These are phyloP conservation scores for Saiga tatarica DNA, from an alignment of 2,113 vertebrate genomes.

Conservation along the genomic window DNA sequence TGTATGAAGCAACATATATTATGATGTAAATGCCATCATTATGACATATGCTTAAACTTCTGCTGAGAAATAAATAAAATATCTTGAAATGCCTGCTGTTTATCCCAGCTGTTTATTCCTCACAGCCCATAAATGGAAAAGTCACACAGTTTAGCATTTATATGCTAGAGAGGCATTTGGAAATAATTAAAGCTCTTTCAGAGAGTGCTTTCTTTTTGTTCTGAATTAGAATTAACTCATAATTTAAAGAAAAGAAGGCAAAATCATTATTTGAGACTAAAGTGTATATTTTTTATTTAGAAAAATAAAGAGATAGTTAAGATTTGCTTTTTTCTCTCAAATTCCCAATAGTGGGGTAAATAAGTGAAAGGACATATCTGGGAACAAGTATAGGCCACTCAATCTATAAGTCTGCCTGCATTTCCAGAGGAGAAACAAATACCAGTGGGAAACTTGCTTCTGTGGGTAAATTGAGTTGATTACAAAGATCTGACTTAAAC, in stretches of 20 bases:
- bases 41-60: conserved; percentile 84
- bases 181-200: conserved; percentile 75
- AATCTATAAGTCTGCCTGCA: neutral
- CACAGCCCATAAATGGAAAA: conserved; percentile 76
- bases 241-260: conserved; percentile 39
- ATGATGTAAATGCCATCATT: conserved; percentile 85
- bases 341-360: neutral
- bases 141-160: conserved; percentile 75
- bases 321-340: neutral
- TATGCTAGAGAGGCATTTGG: conserved; percentile 71
- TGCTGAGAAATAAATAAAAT: conserved; percentile 86
- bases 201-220: conserved; percentile 53
- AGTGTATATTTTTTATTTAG: neutral
- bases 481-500: neutral
- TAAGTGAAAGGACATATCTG: neutral
- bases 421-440: neutral
- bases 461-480: neutral
- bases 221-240: conserved; percentile 51
- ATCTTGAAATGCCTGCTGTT: conserved; percentile 82
- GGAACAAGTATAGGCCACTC: neutral
- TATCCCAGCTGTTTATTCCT: conserved; percentile 84
- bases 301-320: neutral
- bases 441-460: neutral
- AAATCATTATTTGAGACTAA: neutral
- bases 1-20: conserved; percentile 83